These are phyloP conservation scores for Tupaia tana DNA, from an alignment of 2,113 vertebrate genomes.

Conservation along the genomic window DNA sequence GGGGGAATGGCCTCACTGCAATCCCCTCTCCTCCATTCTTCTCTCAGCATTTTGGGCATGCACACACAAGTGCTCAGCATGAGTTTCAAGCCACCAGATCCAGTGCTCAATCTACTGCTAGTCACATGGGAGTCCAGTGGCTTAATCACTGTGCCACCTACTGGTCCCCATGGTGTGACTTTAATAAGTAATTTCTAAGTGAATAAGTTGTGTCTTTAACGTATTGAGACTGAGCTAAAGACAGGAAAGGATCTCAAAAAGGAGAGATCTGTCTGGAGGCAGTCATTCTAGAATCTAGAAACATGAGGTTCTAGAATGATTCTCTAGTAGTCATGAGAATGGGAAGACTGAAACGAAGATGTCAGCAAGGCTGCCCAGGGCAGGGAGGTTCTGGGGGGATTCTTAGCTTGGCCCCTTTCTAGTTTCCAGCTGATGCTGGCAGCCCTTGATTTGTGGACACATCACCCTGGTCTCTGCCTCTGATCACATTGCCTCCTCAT, in stretches of 20 bases:
- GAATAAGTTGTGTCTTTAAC: background rate
- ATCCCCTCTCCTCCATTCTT: no score
- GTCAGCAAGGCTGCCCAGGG: background rate
- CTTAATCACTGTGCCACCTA: no score
- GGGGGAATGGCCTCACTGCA: no score
- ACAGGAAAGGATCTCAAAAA: background rate
- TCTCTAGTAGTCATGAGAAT: background rate
- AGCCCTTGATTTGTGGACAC: fast-evolving
- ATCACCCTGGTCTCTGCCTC: background rate
- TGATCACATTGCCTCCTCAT: background rate
- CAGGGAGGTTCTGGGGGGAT: no score
- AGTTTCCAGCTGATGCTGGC: background rate
- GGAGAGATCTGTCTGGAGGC: background rate
- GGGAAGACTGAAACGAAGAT: background rate
- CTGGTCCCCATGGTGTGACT: no score
- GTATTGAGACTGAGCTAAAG: conserved; percentile 14
- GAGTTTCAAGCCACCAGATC: no score
- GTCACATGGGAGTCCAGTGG: no score
- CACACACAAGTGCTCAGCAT: no score
- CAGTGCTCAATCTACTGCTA: no score
- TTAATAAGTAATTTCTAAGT: background rate
- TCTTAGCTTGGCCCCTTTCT: background rate
- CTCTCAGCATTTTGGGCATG: no score
- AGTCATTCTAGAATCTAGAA: background rate
- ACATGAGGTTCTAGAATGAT: background rate